A percentile compares a stretch with the other conserved stretches of the same genome.
Conservation (phyloP, 2,888 invertebrate species). For the Nomada ruficornis region DNA sequence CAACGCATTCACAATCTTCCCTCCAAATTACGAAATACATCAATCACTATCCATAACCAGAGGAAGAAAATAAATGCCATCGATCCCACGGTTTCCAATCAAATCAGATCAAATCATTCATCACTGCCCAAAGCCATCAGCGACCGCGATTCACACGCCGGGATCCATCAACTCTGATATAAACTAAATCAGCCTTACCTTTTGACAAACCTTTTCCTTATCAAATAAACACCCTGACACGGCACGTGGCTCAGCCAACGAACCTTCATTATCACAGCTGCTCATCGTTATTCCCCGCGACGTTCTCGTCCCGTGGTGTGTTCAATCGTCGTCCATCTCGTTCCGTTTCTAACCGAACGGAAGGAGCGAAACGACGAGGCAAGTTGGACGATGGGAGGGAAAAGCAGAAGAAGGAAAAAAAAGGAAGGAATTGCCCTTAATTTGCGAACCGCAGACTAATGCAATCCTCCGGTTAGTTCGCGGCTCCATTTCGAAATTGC, state of each 20-base stretch:
- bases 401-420: background rate
- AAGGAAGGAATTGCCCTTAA: constrained; percentile 61
- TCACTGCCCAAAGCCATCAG: too few relatives aligned
- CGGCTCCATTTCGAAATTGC: constrained; percentile 72
- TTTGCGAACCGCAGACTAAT: constrained; percentile 60
- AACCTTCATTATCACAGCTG: constrained; percentile 37
- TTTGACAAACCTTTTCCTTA: background rate
- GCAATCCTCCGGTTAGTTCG: constrained; percentile 61
- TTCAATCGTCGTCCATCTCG: constrained; percentile 34
- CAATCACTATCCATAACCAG: too few relatives aligned
- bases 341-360: constrained; percentile 42
- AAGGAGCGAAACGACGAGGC: background rate
- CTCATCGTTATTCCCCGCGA: constrained; percentile 46
- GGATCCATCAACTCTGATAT: background rate
- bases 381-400: too few relatives aligned
- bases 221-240: background rate
- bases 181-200: background rate
- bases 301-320: background rate
- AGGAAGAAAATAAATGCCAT: too few relatives aligned
- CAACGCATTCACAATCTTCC: too few relatives aligned
- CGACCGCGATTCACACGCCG: background rate
- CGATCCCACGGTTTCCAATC: too few relatives aligned
- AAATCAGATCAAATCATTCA: too few relatives aligned
- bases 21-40: too few relatives aligned
- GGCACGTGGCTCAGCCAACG: background rate